A percentile compares a stretch with the other conserved stretches of the same genome.
phyloP scores from a whole-genome alignment of 2,888 invertebrate genomes.

The Scaptomyza cyrtandrae region DNA sequence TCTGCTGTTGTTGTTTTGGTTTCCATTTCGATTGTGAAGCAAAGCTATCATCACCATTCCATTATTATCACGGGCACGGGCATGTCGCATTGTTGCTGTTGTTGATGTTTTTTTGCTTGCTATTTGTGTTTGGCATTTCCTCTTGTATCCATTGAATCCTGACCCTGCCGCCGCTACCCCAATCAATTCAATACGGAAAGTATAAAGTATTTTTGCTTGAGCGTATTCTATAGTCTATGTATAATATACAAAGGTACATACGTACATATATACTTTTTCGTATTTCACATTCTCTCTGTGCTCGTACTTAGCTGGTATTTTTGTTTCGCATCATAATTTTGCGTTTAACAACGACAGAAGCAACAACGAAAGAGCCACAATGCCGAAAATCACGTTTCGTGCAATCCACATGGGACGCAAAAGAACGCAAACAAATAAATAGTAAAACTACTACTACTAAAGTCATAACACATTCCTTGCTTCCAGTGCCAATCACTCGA shows the following conservation, averaged over 20 bases:
- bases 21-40: conserved; percentile 48
- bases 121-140: conserved; percentile 59
- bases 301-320: conserved; percentile 66
- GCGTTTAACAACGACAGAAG: conserved; percentile 42
- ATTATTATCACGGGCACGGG: conserved; percentile 67
- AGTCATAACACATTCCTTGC: conserved; percentile 57
- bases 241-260: not conserved
- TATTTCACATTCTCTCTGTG: conserved; percentile 58
- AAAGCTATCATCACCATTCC: conserved; percentile 62
- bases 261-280: conserved; percentile 10
- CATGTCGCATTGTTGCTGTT: conserved; percentile 50
- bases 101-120: conserved; percentile 10
- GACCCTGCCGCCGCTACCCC: not conserved
- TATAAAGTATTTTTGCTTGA: conserved; percentile 20
- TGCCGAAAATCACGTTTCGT: conserved; percentile 71
- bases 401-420: conserved; percentile 39
- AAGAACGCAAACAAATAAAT: conserved; percentile 26
- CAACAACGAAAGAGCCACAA: conserved; percentile 34
- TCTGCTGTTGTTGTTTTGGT: conserved; percentile 19
- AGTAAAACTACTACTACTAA: conserved; percentile 28
- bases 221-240: conserved; percentile 3
- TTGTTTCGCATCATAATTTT: conserved; percentile 80
- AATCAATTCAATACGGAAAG: conserved; percentile 8
- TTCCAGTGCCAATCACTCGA: conserved; percentile 25
- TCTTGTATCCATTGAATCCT: not conserved